phyloP scores from a whole-genome alignment of 2,888 invertebrate species.

The Melinopterus prodromus region DNA sequence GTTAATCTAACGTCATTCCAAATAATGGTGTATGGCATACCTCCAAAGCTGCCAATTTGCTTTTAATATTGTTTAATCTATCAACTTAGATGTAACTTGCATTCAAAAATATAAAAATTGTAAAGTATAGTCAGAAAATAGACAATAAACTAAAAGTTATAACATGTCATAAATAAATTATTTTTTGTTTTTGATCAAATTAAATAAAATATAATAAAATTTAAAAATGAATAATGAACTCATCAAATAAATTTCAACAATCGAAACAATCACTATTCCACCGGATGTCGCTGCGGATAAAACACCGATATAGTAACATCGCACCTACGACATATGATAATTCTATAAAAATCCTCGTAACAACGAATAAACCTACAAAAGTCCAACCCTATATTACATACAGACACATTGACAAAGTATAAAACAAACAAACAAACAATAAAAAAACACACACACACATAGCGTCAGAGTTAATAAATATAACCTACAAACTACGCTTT shows the following conservation, averaged over 20 bases:
- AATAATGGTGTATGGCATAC: no score
- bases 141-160: not conserved
- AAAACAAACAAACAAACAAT: not conserved
- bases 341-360: constrained; percentile 6
- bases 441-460: not conserved
- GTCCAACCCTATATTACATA: constrained; percentile 23
- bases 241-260: constrained; percentile 4
- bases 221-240: not conserved
- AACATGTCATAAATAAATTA: not conserved
- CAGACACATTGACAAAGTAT: not conserved
- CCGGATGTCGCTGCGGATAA: not conserved
- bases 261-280: not conserved
- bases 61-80: no score
- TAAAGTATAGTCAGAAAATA: not conserved
- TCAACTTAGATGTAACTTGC: no score
- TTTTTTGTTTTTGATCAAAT: not conserved
- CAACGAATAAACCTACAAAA: constrained; percentile 25
- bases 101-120: no score
- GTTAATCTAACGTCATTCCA: no score
- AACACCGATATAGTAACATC: not conserved
- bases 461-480: constrained; percentile 35
- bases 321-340: not conserved
- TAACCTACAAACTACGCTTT: constrained; percentile 36
- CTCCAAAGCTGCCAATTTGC: no score
- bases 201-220: not conserved